phyloP scores from a whole-genome alignment of 2,888 invertebrate species.

The Theretra japonica region DNA sequence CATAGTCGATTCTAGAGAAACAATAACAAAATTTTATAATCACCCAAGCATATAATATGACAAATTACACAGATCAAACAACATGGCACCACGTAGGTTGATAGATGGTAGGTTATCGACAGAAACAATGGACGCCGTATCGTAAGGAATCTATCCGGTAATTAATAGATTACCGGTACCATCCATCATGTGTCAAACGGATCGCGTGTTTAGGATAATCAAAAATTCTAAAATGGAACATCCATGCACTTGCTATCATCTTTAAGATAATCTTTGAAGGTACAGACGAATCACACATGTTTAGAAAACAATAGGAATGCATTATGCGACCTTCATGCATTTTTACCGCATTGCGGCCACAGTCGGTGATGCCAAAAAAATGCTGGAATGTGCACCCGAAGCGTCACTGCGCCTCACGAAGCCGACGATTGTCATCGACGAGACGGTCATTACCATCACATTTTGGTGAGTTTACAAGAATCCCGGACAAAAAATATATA shows the following conservation, averaged over 20 bases:
- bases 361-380: constrained; percentile 17
- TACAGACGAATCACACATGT: neutral
- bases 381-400: constrained; percentile 11
- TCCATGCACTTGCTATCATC: constrained; percentile 1
- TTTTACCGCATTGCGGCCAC: neutral
- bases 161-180: constrained; percentile 75
- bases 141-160: constrained; percentile 72
- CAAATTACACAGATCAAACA: constrained; percentile 72
- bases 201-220: constrained; percentile 35
- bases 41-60: constrained; percentile 67
- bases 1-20: constrained; percentile 38
- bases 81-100: constrained; percentile 79
- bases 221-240: constrained; percentile 2
- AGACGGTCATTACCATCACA: constrained; percentile 43
- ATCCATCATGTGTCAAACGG: constrained; percentile 69
- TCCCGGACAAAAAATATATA: constrained; percentile 41
- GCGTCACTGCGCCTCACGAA: constrained; percentile 6
- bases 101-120: constrained; percentile 69
- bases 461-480: constrained; percentile 47
- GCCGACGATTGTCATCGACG: constrained; percentile 32
- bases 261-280: neutral
- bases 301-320: neutral
- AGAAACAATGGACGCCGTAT: constrained; percentile 75
- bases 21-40: constrained; percentile 57
- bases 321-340: neutral